Evolutionary conservation across 2,888 invertebrate genomes (phyloP), one percentile per base, ranked within the genome.

Genomic region (Drosophila anomelani): DNA sequence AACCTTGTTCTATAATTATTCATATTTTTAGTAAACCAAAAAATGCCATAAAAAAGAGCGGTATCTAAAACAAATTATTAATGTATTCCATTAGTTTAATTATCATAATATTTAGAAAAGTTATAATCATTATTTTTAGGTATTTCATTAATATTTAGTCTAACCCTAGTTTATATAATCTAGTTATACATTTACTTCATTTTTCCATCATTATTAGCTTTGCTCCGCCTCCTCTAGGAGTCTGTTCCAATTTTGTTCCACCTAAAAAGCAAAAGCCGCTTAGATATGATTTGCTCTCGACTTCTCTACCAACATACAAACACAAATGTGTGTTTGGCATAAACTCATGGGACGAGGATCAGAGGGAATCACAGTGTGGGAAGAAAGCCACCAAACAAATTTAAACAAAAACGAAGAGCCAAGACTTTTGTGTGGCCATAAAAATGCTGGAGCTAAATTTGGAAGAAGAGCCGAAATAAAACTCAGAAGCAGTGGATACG

Each of bases 361-460:
- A 80, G 63, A 75, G 75, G 59, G 81, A 78, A 78, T 69, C 77
- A 61, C 72, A 78, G 78, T 77, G 83, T 75, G 82, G 85, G 76
- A 81, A 84, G 87, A 77, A 64, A 77, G 46, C 58, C 38, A 58
- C 29, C 54, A 41, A 59, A 60, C 69, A 17, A 38, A 38, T 36
- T 60, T 36, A 39, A 63, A 72, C 78, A 83, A 75, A n/a, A 60
- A 59, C 47, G 69, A 71, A 43, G 32, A 47, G 15, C 26, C 20
- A 44, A 47, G 73, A 76, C 78, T 78, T 85, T 78, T 78, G 85
- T 85, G 85, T 79, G 81, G 88, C 64, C 78, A 84, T 84, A 84
- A 88, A 84, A 84, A 88, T 69, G 83, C 78, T 75, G 76, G 77
- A 88, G 88, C 82, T 88, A 84, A 78, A 75, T 72, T 51, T 55